Evolutionary conservation across 2,888 invertebrate genomes (phyloP).

Genomic region (Neuroscelio doddi): DNA sequence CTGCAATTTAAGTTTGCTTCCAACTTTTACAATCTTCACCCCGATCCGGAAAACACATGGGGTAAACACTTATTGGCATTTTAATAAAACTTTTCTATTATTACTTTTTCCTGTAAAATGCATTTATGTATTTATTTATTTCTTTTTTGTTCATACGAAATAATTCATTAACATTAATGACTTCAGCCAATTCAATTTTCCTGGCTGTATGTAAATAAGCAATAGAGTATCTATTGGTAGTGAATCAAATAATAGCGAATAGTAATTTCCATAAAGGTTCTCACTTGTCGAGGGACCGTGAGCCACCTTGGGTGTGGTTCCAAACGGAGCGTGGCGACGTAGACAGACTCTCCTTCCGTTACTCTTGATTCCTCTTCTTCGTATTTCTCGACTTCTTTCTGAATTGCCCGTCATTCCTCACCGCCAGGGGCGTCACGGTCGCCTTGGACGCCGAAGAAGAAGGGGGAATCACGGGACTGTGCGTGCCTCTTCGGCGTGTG

Average conservation of each 20-base stretch:
- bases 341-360: slow-evolving; percentile 43
- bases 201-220: no score
- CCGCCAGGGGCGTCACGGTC: slow-evolving; percentile 65
- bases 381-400: slow-evolving; percentile 52
- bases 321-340: slow-evolving; percentile 42
- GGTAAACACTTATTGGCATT: background rate
- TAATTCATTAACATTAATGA: no score
- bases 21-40: slow-evolving; percentile 38
- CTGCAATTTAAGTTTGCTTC: slow-evolving; percentile 27
- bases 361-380: slow-evolving; percentile 49
- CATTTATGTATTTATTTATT: no score
- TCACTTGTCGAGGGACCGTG: slow-evolving; percentile 22
- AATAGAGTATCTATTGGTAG: no score
- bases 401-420: slow-evolving; percentile 61
- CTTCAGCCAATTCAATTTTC: no score
- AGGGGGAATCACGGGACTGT: slow-evolving; percentile 65
- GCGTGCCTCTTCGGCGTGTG: slow-evolving; percentile 56
- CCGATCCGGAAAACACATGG: slow-evolving; percentile 3
- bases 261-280: slow-evolving; percentile 31
- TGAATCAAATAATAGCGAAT: background rate
- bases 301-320: slow-evolving; percentile 53
- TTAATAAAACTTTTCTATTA: slow-evolving; percentile 1
- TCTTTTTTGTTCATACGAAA: background rate
- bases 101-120: no score
- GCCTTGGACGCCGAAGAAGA: slow-evolving; percentile 39